Base-by-base conservation (phyloP, 2,113 vertebrate species). In the Rhodinocichla rosea region DNA sequence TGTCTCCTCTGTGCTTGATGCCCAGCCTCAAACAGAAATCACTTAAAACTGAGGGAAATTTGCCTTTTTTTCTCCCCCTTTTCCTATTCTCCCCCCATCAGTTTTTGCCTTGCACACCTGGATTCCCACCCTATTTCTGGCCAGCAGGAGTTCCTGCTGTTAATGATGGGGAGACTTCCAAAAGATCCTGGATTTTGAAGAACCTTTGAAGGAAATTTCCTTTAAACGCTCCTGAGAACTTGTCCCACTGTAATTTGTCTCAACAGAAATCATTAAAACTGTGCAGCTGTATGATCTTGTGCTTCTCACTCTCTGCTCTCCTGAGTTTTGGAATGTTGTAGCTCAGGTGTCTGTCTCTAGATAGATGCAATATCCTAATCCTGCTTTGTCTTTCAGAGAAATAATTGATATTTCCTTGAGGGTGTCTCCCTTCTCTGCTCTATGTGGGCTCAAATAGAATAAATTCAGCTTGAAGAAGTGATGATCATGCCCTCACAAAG, bases 361-460 rank as follows among this genome's bases (percentile, higher is more conserved):
- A 42, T 11, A 44, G 35, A 18, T 33, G 3, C 52, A 56, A 65
- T 9, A 39, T 69, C 42, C 5, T 8, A 3, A n/a, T 53, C 57
- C 60, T 71, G 18, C 53, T 78, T 57, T 37, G 56, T 16, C 33
- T 88, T 85, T 83, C 64, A 22, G 53, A 81, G 67, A 40, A 89
- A 81, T 81, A 87, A 92, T 85, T 86, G 49, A n/a, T 78, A 70
- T 75, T 95, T 93, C 10, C 80, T 53, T 55, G 35, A n/a, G 67
- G 69, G 37, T 67, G 18, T 18, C 70, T 81, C 42, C 56, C 1
- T 74, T 77, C 55, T 83, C 79, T 45, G 35, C 56, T 91, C 83
- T 90, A 27, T 55, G n/a, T 39, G 40, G 52, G 30, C 40, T 82
- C 39, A 59, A 62, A 81, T 30, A 17, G 24, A 80, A 62, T 37